Conservation (phyloP, 2,113 vertebrate species). For the Probosciger aterrimus region DNA sequence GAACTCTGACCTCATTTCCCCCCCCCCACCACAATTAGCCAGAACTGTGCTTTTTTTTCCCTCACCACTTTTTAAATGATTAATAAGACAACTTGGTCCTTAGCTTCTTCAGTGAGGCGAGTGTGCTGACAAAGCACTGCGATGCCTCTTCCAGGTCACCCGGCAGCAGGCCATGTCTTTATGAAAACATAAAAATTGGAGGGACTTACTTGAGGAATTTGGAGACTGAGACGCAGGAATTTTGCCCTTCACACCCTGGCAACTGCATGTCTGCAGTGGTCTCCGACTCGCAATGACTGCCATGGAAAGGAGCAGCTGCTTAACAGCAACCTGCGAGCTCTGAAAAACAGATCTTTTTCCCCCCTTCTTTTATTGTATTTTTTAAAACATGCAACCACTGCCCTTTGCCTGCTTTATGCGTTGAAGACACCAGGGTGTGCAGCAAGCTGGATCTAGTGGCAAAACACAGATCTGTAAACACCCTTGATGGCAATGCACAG, state of each 20-base stretch:
- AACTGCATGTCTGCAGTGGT: slow-evolving; percentile 47
- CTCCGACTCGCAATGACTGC: not conserved
- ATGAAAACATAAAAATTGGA: slow-evolving; percentile 70
- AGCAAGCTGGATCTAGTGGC: not conserved
- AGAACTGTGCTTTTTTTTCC: slow-evolving; percentile 30
- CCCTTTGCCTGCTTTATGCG: not conserved
- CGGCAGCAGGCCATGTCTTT: slow-evolving; percentile 63
- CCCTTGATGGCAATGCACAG: not conserved
- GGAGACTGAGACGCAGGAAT: slow-evolving; percentile 46
- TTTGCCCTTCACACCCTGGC: slow-evolving; percentile 65
- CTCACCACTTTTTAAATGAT: slow-evolving; percentile 58
- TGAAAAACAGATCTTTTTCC: not conserved
- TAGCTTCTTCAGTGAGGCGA: slow-evolving; percentile 43
- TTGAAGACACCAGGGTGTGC: not conserved
- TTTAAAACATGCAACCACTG: not conserved
- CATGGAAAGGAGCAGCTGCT: slow-evolving; percentile 3
- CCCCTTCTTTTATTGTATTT: not conserved
- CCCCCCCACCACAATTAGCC: slow-evolving; percentile 29
- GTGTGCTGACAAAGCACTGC: slow-evolving; percentile 64
- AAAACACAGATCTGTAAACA: not conserved
- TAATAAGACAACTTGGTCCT: slow-evolving; percentile 61
- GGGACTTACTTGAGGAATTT: slow-evolving; percentile 69
- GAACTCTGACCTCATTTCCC: slow-evolving; percentile 43
- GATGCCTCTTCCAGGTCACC: slow-evolving; percentile 65
- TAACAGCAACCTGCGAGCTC: not conserved